These are phyloP conservation scores for Rhea pennata DNA, from an alignment of 2,113 vertebrate species.

Conservation along the genomic window DNA sequence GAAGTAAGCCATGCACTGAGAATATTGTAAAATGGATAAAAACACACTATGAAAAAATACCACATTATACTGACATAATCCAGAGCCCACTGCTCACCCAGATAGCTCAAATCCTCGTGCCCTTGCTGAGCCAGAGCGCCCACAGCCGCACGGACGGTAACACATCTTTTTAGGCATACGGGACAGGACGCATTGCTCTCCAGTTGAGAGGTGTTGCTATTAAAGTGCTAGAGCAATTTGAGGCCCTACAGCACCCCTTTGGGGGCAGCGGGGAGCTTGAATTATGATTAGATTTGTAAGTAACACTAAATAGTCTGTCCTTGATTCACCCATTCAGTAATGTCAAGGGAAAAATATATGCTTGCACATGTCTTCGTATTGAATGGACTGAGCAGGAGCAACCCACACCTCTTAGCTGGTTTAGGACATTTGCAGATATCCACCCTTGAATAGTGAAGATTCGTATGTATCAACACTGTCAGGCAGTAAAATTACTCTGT, in stretches of 20 bases:
- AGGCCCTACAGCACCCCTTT: neutral
- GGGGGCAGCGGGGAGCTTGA: neutral
- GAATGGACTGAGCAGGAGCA: neutral
- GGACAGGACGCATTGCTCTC: neutral
- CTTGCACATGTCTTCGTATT: neutral
- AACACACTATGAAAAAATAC: neutral
- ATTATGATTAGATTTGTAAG: neutral
- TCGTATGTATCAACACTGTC: neutral
- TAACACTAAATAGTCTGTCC: neutral
- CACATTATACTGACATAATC: neutral
- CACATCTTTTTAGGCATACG: neutral
- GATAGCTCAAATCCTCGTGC: fast-evolving
- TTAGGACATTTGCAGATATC: neutral
- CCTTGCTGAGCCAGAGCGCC: neutral
- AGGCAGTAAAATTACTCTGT: neutral
- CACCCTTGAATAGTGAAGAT: neutral
- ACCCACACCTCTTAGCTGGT: neutral
- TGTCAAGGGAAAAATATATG: neutral
- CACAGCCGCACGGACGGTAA: neutral
- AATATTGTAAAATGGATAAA: neutral
- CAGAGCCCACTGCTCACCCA: neutral
- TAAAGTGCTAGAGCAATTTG: neutral
- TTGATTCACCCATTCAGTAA: neutral
- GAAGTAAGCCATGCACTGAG: neutral
- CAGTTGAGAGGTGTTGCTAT: neutral